Evolutionary conservation across 2,797 vertebrate species (phyloP).

Genomic region (Mus caroli): DNA sequence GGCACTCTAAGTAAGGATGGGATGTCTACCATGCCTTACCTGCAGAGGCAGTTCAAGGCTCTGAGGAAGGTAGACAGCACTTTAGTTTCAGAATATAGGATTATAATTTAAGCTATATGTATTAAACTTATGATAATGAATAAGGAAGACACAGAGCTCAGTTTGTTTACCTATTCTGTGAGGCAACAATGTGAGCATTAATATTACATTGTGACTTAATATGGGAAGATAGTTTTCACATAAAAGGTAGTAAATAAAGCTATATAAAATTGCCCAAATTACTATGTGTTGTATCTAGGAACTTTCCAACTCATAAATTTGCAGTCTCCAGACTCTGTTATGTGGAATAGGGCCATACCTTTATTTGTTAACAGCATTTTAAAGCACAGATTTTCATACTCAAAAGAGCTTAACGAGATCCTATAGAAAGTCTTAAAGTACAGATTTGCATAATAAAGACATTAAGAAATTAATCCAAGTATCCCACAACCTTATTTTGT

Average conservation of each 20-base stretch:
- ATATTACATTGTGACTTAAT: slow-evolving; percentile 28
- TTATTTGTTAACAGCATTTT: slow-evolving; percentile 53
- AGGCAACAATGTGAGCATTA: neutral
- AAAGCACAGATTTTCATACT: slow-evolving; percentile 36
- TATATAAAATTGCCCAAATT: neutral
- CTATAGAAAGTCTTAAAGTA: slow-evolving; percentile 25
- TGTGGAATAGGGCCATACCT: neutral
- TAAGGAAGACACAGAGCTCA: neutral
- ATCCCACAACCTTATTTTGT: neutral
- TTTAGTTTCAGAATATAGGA: neutral
- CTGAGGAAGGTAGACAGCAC: neutral
- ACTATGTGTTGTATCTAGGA: neutral
- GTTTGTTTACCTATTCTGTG: neutral
- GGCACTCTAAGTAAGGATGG: neutral
- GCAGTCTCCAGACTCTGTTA: neutral
- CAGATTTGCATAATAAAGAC: neutral
- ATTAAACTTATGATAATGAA: neutral
- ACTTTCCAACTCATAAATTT: slow-evolving; percentile 54
- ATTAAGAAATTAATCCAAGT: slow-evolving; percentile 31
- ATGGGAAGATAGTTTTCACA: slow-evolving; percentile 15
- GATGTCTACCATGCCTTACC: neutral
- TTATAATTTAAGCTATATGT: neutral
- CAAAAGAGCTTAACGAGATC: slow-evolving; percentile 38
- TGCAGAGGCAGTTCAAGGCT: neutral
- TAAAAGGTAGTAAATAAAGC: neutral